Evolutionary conservation across 1,140 invertebrate species (phyloP).

Genomic region (Danaus melanippus): DNA sequence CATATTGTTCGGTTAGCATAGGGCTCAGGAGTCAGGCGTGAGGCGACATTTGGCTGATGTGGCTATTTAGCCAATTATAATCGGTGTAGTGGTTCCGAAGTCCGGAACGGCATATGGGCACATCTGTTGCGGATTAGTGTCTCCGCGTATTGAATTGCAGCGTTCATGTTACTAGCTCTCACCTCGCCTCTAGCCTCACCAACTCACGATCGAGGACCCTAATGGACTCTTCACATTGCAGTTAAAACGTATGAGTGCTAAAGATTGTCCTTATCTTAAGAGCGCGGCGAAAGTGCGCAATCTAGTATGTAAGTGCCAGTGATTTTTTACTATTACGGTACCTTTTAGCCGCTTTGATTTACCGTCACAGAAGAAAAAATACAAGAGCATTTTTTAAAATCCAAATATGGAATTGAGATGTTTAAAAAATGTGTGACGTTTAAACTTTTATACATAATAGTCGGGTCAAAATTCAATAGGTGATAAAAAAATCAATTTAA

Average conservation of each 20-base stretch:
- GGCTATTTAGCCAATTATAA: conserved; percentile 52
- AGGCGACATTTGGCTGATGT: conserved; percentile 56
- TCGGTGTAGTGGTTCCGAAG: conserved; percentile 67
- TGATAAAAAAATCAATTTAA: conserved; percentile 42
- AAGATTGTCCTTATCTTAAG: conserved; percentile 42
- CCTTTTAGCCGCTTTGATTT: conserved; percentile 19
- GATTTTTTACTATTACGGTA: conserved; percentile 20
- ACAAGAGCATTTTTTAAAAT: conserved; percentile 12
- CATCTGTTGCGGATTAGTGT: conserved; percentile 58
- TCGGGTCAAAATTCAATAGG: conserved; percentile 26
- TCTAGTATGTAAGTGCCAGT: conserved; percentile 14
- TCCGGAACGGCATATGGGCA: conserved; percentile 43
- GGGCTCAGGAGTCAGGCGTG: too few species aligned
- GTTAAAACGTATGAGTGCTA: conserved; percentile 36
- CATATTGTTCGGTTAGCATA: conserved; percentile 10
- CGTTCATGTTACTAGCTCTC: conserved; percentile 46
- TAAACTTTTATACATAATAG: conserved; percentile 13
- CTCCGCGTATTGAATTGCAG: conserved; percentile 47
- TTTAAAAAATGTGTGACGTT: too few species aligned
- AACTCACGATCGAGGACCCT: conserved; percentile 16
- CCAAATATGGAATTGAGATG: conserved; percentile 3
- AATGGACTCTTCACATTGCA: conserved; percentile 33
- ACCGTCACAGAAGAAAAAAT: not conserved
- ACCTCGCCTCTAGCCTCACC: conserved; percentile 23
- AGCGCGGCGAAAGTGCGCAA: conserved; percentile 27